These are phyloP conservation scores for Zaprionus vittiger DNA, from an alignment of 1,140 invertebrate species.

Conservation along the genomic window DNA sequence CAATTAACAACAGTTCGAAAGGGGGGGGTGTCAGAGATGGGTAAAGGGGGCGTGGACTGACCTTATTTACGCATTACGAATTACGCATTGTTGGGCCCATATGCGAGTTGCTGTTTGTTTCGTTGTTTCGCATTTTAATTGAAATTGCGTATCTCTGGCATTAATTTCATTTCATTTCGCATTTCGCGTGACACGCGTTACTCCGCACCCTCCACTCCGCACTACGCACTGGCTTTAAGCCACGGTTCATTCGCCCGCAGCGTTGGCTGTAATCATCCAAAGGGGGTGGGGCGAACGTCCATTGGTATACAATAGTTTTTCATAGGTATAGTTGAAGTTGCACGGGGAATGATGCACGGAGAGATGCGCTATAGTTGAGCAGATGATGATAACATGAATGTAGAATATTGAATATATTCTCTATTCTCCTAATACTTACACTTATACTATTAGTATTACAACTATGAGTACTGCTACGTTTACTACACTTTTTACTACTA, in stretches of 20 bases:
- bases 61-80: slow-evolving; percentile 27
- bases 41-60: not conserved
- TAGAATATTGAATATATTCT: not conserved
- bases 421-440: no score
- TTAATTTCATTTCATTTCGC: slow-evolving; percentile 48
- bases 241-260: slow-evolving; percentile 11
- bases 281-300: slow-evolving; percentile 10
- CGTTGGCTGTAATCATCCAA: not conserved
- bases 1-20: slow-evolving; percentile 33
- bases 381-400: not conserved
- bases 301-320: slow-evolving; percentile 40
- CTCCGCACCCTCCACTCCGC: not conserved
- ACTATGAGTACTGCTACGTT: no score
- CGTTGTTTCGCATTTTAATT: slow-evolving; percentile 39
- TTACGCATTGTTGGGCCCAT: slow-evolving; percentile 5
- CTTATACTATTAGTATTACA: no score
- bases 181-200: slow-evolving; percentile 27
- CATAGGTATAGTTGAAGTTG: not conserved
- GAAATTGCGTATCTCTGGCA: slow-evolving; percentile 42
- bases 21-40: not conserved
- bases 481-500: no score
- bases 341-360: not conserved
- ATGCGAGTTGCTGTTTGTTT: slow-evolving; percentile 17
- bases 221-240: slow-evolving; percentile 10
- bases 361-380: not conserved